Conservation (phyloP, 2,888 invertebrate species). For the Cetonia aurata region DNA sequence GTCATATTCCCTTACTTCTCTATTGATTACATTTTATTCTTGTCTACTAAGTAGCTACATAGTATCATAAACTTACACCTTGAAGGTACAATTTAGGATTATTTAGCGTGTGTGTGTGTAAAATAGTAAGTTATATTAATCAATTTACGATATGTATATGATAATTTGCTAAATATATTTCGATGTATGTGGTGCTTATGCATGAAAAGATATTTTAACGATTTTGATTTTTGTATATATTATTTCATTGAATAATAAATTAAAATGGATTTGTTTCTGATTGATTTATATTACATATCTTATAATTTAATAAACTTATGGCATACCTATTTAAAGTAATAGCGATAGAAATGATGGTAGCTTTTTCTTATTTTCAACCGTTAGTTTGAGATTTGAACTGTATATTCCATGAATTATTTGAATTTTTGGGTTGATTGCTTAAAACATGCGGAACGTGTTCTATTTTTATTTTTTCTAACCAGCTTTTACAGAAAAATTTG, state of each 20-base stretch:
- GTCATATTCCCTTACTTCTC: not conserved
- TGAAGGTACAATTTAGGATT: not conserved
- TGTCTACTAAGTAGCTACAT: conserved; percentile 1
- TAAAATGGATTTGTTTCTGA: conserved; percentile 8
- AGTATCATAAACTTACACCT: not conserved
- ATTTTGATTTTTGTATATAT: conserved; percentile 35
- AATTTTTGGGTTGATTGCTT: no score
- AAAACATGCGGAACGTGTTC: no score
- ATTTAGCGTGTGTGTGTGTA: conserved; percentile 28
- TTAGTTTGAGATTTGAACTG: no score
- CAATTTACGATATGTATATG: conserved; percentile 17
- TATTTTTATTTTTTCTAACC: no score
- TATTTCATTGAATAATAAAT: conserved; percentile 16
- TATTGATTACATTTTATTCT: conserved; percentile 1
- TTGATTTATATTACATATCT: conserved; percentile 4
- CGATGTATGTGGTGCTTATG: conserved; percentile 39
- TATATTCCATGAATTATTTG: no score
- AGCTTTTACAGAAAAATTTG: no score
- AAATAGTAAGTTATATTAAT: not conserved
- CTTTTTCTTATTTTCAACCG: no score
- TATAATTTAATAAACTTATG: conserved; percentile 9
- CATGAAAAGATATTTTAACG: conserved; percentile 22
- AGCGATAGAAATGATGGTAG: no score
- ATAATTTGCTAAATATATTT: conserved; percentile 36
- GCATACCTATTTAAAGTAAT: conserved; percentile 1